A percentile compares a stretch with the other conserved stretches of the same genome.
These are phyloP conservation scores for Artibeus lituratus DNA, from an alignment of 2,797 vertebrate genomes.

Conservation along the genomic window DNA sequence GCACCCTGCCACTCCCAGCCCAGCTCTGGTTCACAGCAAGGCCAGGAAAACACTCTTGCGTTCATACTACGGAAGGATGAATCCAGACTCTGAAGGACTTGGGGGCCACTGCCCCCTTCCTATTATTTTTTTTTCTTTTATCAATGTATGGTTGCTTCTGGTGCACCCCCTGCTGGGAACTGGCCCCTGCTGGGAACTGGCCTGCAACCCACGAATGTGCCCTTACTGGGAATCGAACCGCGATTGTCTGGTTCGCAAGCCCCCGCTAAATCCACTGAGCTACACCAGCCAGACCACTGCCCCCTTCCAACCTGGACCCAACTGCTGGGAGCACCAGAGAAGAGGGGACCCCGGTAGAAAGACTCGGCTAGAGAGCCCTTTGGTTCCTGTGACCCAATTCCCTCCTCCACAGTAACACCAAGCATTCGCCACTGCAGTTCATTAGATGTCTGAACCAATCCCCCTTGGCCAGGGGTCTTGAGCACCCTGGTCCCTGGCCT, in stretches of 20 bases:
- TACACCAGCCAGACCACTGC: too few species aligned
- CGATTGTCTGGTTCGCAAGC: too few species aligned
- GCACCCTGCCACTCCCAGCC: not conserved
- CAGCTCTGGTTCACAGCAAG: not conserved
- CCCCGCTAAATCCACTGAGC: too few species aligned
- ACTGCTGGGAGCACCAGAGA: not conserved
- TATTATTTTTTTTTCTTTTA: too few species aligned
- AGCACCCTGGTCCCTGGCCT: not conserved
- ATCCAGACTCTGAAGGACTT: not conserved
- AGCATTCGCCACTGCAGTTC: not conserved
- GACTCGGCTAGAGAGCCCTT: not conserved
- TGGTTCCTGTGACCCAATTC: not conserved
- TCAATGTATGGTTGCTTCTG: too few species aligned
- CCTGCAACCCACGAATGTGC: too few species aligned
- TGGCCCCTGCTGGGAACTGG: too few species aligned
- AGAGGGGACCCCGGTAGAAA: not conserved
- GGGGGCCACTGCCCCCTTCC: not conserved
- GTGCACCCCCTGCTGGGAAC: too few species aligned
- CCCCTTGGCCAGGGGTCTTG: too few species aligned
- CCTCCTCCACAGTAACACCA: not conserved
- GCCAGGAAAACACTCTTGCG: not conserved
- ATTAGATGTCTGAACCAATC: too few species aligned
- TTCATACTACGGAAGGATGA: not conserved
- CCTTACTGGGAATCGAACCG: too few species aligned
- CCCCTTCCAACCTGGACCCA: not conserved